A percentile compares a stretch with the other conserved stretches of the same genome.
phyloP scores from a whole-genome alignment of 1,140 invertebrate species.

The Drosophila sp. region DNA sequence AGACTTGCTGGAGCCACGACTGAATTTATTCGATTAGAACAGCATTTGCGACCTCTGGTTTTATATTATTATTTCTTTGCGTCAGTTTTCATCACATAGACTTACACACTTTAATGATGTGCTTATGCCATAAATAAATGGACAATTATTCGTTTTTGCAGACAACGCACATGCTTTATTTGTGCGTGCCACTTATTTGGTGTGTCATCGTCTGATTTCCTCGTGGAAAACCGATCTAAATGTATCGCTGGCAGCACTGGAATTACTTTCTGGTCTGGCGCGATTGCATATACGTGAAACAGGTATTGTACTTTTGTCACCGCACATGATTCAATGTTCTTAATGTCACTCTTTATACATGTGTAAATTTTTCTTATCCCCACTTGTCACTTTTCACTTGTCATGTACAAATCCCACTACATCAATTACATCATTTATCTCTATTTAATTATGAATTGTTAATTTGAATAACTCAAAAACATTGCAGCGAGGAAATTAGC shows the following conservation, averaged over 20 bases:
- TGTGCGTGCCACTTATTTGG: constrained; percentile 95
- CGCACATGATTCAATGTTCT: constrained; percentile 11
- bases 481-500: constrained; percentile 82
- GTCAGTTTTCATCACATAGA: background rate
- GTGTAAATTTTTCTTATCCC: constrained; percentile 37
- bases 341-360: constrained; percentile 21
- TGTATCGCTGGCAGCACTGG: constrained; percentile 96
- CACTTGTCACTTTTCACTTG: constrained; percentile 19
- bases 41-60: background rate
- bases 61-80: background rate
- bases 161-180: constrained; percentile 89
- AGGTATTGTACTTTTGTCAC: constrained; percentile 86
- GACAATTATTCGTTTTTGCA: constrained; percentile 36
- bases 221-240: constrained; percentile 98
- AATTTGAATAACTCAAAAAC: constrained; percentile 22
- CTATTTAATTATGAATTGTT: constrained; percentile 34
- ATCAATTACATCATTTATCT: background rate
- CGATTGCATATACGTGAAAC: constrained; percentile 93
- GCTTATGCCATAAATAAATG: constrained; percentile 6
- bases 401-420: constrained; percentile 24
- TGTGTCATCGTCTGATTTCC: constrained; percentile 96
- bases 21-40: too few relatives aligned
- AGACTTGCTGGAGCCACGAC: too few relatives aligned
- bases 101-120: background rate
- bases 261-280: constrained; percentile 95